Evolutionary conservation across 1,140 invertebrate species (phyloP).

Genomic region (Drosophila setifemur): DNA sequence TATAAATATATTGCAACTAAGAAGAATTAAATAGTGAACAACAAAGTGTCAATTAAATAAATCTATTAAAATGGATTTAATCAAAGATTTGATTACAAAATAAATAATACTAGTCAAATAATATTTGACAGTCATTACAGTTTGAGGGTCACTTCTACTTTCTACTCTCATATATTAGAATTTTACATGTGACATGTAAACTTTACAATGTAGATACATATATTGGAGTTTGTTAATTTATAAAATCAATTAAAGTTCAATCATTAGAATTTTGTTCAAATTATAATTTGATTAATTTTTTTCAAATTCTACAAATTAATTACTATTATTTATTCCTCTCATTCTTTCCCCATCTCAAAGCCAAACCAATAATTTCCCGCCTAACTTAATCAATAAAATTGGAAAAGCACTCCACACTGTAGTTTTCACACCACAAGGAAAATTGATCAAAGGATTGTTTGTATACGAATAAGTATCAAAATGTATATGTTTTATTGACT

Average conservation of each 20-base stretch:
- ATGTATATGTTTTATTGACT: slow-evolving; percentile 79
- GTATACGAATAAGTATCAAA: slow-evolving; percentile 68
- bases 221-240: no score
- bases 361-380: not conserved
- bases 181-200: not conserved
- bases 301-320: no score
- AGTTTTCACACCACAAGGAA: not conserved
- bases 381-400: slow-evolving; percentile 30
- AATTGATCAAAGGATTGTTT: slow-evolving; percentile 64
- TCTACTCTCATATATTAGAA: not conserved
- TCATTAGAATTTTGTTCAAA: no score
- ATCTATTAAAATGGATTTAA: no score
- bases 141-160: not conserved
- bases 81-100: not conserved
- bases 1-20: no score
- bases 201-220: no score
- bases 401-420: not conserved
- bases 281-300: no score
- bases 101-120: not conserved
- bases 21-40: no score
- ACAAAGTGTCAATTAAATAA: no score
- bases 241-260: no score
- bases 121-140: not conserved
- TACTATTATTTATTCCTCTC: no score
- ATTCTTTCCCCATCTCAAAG: no score